Percentiles rank a stretch among this genome's conserved stretches.
phyloP scores from a whole-genome alignment of 2,888 invertebrate genomes.

The Pharmacophagus antenor region DNA sequence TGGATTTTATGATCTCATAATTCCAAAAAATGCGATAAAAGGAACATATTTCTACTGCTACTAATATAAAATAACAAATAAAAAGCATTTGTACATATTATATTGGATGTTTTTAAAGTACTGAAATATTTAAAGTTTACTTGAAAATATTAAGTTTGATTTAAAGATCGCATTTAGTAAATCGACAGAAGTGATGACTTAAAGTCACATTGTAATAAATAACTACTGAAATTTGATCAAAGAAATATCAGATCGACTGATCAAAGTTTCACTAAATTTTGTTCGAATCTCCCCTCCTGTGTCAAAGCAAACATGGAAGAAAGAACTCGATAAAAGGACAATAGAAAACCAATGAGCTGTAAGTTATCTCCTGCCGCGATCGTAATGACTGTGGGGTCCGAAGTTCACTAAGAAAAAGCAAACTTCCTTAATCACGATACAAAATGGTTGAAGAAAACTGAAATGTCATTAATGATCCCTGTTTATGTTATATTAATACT shows the following conservation, averaged over 20 bases:
- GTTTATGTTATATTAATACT: not conserved
- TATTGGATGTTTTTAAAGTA: too few relatives aligned
- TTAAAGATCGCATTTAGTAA: not conserved
- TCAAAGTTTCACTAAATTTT: slow-evolving; percentile 15
- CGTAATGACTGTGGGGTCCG: slow-evolving; percentile 41
- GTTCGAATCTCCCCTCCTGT: slow-evolving; percentile 25
- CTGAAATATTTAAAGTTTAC: too few relatives aligned
- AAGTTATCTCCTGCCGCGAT: slow-evolving; percentile 59
- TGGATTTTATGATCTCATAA: too few relatives aligned
- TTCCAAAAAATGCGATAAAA: too few relatives aligned
- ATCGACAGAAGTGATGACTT: not conserved
- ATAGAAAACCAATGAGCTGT: slow-evolving; percentile 68
- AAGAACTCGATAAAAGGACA: slow-evolving; percentile 59
- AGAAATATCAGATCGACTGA: slow-evolving; percentile 21
- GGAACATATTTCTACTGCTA: too few relatives aligned
- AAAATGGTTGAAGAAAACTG: slow-evolving; percentile 35
- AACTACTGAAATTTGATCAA: slow-evolving; percentile 21
- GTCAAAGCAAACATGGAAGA: slow-evolving; percentile 41
- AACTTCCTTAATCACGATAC: slow-evolving; percentile 35
- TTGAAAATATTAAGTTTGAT: too few relatives aligned
- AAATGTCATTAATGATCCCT: slow-evolving; percentile 30
- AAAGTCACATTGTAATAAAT: not conserved
- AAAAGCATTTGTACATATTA: too few relatives aligned
- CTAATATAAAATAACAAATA: too few relatives aligned
- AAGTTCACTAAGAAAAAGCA: slow-evolving; percentile 35